Percentiles rank a stretch among this genome's conserved stretches.
phyloP scores from a whole-genome alignment of 2,113 vertebrate species.

The Patagioenas fasciata region DNA sequence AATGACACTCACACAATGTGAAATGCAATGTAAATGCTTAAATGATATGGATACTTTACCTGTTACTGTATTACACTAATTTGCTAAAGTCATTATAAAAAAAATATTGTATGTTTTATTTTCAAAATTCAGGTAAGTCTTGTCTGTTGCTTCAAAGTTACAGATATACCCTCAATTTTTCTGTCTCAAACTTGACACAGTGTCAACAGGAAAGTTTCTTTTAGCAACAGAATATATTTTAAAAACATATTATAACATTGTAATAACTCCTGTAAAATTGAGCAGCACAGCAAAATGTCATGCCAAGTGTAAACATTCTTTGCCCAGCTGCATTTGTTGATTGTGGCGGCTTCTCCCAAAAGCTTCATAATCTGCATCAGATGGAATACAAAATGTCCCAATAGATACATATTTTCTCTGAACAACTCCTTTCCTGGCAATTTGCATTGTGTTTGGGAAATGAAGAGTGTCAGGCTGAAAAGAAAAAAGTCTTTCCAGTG shows the following conservation, averaged over 20 bases:
- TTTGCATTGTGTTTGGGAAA: background rate
- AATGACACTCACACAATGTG: background rate
- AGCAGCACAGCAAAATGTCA: background rate
- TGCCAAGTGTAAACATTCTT: background rate
- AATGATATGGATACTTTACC: background rate
- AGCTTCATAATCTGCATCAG: background rate
- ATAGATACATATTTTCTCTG: background rate
- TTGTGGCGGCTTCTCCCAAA: background rate
- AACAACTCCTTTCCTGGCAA: background rate
- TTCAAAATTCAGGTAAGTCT: background rate
- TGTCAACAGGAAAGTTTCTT: background rate
- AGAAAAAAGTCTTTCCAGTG: background rate
- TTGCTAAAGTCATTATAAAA: background rate
- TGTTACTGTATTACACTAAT: background rate
- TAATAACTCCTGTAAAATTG: background rate
- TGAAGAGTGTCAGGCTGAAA: background rate
- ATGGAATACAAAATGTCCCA: background rate
- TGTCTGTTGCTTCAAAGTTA: background rate
- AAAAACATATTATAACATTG: background rate
- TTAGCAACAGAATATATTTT: background rate
- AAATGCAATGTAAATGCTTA: background rate
- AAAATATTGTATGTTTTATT: background rate
- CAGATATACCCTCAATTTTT: background rate
- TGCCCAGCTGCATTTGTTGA: background rate
- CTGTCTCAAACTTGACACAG: background rate